These are phyloP conservation scores for Myripristis murdjan DNA, from an alignment of 2,797 vertebrate species.

Conservation along the genomic window DNA sequence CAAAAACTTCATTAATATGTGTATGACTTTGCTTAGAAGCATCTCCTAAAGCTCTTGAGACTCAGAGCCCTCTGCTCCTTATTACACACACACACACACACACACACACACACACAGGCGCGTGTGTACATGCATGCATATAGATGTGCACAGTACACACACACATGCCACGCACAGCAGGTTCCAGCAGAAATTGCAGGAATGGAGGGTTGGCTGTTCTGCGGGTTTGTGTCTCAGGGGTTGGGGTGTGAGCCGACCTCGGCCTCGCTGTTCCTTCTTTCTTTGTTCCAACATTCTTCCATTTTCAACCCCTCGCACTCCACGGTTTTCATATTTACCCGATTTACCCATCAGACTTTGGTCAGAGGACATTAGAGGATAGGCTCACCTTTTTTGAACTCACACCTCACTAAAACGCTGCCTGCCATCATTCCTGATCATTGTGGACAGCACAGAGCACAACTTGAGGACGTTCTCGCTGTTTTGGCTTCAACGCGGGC, in stretches of 20 bases:
- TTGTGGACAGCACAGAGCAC: too few species aligned
- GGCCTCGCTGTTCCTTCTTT: slow-evolving; percentile 7
- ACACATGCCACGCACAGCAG: neutral
- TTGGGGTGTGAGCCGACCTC: slow-evolving; percentile 19
- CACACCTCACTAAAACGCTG: too few species aligned
- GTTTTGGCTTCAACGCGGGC: too few species aligned
- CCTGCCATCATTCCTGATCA: too few species aligned
- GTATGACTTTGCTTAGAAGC: neutral
- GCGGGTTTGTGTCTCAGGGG: slow-evolving; percentile 25
- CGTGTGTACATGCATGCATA: slow-evolving; percentile 7
- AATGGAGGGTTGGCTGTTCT: slow-evolving; percentile 25
- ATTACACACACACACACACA: neutral
- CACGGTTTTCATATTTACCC: slow-evolving; percentile 41
- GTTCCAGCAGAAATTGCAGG: neutral
- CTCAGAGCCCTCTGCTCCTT: slow-evolving; percentile 7
- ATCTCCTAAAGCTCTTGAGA: neutral
- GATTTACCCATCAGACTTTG: neutral
- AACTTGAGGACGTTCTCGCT: too few species aligned
- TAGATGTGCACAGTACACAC: slow-evolving; percentile 11
- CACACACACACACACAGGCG: slow-evolving; percentile 7
- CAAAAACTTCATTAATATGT: too few species aligned
- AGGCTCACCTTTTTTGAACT: too few species aligned
- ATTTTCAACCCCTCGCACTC: neutral
- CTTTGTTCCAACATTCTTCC: slow-evolving; percentile 46
- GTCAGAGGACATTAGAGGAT: slow-evolving; percentile 15